A percentile compares a stretch with the other conserved stretches of the same genome.
These are phyloP conservation scores for Petromus typicus DNA, from an alignment of 2,113 vertebrate genomes.

Conservation along the genomic window DNA sequence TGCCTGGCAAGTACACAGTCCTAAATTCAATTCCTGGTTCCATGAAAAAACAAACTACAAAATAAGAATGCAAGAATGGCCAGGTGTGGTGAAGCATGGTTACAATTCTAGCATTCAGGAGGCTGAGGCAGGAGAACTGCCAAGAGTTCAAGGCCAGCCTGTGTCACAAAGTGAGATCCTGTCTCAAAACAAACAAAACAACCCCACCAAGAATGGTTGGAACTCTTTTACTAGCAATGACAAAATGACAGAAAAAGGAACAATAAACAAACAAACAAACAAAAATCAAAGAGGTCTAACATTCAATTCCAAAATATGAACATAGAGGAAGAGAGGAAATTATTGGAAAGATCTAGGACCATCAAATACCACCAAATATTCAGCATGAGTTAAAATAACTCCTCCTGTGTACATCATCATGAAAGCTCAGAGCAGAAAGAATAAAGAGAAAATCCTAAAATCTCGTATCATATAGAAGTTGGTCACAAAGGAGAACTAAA, in stretches of 20 bases:
- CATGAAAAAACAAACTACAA: too few species aligned
- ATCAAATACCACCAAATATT: neutral
- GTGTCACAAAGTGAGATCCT: too few species aligned
- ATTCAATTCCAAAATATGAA: conserved; percentile 2
- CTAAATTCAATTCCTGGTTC: too few species aligned
- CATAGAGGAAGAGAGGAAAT: neutral
- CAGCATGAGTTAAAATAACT: neutral
- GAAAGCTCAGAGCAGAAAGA: neutral
- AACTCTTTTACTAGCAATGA: conserved; percentile 32
- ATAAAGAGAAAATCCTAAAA: neutral
- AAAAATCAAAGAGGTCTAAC: neutral
- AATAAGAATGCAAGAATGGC: too few species aligned
- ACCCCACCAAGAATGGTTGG: neutral
- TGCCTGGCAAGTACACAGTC: too few species aligned
- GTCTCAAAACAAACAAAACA: too few species aligned
- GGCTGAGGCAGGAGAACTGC: too few species aligned
- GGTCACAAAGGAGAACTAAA: neutral
- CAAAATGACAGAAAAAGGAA: conserved; percentile 33
- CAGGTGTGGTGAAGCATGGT: too few species aligned
- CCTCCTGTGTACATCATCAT: neutral
- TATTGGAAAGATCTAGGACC: neutral
- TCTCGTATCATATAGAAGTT: neutral
- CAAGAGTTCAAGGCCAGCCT: too few species aligned
- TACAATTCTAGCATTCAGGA: too few species aligned
- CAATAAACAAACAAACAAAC: neutral